Evolutionary conservation across 2,113 vertebrate genomes (phyloP).

Genomic region (Lophotis ruficrista): DNA sequence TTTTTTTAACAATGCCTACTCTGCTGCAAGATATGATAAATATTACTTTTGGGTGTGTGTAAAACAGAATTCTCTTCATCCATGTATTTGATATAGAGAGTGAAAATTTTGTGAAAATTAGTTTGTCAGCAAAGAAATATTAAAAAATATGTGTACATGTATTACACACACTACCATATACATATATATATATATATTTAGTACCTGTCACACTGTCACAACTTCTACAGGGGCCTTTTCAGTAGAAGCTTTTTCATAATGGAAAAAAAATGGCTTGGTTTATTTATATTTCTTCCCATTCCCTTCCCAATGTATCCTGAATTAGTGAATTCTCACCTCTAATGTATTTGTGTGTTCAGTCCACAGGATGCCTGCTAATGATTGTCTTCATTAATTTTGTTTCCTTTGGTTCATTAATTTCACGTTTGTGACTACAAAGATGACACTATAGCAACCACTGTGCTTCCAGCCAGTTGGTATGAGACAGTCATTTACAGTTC

Average conservation of each 20-base stretch:
- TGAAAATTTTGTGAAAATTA: not conserved
- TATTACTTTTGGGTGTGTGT: not conserved
- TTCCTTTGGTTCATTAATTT: conserved; percentile 71
- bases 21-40: not conserved
- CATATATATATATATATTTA: not conserved
- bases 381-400: conserved; percentile 67
- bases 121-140: not conserved
- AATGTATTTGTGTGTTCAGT: conserved; percentile 49
- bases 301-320: not conserved
- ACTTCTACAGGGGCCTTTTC: not conserved
- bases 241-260: not conserved
- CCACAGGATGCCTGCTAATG: conserved; percentile 64
- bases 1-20: not conserved
- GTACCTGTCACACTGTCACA: not conserved
- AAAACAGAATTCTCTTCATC: not conserved
- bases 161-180: not conserved
- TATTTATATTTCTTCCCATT: not conserved
- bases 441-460: conserved; percentile 1
- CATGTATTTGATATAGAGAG: not conserved
- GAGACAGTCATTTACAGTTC: not conserved
- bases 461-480: conserved; percentile 23
- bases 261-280: not conserved
- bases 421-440: conserved; percentile 51
- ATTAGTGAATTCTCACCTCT: conserved; percentile 25
- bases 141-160: not conserved